phyloP scores from a whole-genome alignment of 2,113 vertebrate genomes.

The Daubentonia madagascariensis region DNA sequence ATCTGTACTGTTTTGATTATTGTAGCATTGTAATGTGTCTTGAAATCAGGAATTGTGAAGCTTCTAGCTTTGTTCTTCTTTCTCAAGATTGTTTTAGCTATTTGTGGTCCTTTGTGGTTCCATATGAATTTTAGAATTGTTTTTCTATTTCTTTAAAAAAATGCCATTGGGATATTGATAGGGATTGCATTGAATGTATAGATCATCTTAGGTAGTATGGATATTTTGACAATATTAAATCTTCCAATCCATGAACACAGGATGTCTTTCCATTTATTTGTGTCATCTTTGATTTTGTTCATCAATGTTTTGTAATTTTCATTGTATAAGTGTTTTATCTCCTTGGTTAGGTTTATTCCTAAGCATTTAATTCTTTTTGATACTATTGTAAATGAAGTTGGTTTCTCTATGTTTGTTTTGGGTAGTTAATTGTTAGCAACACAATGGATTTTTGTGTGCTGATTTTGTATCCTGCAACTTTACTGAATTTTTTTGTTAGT shows the following conservation, averaged over 20 bases:
- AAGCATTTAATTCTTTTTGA: not conserved
- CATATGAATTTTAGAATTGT: not conserved
- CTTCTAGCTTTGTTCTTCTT: not conserved
- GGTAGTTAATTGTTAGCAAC: not conserved
- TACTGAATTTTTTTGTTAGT: not conserved
- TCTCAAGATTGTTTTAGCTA: not conserved
- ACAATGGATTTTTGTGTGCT: not conserved
- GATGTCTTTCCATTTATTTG: not conserved
- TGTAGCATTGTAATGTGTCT: not conserved
- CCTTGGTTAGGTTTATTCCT: not conserved
- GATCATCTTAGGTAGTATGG: not conserved
- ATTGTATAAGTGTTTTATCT: not conserved
- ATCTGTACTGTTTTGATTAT: not conserved
- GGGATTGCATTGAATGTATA: not conserved
- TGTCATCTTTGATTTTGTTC: not conserved
- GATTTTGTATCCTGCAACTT: not conserved
- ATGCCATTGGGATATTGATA: not conserved
- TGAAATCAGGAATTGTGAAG: not conserved
- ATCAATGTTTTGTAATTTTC: not conserved
- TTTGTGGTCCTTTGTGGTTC: not conserved
- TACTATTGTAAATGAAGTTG: not conserved
- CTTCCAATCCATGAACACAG: not conserved
- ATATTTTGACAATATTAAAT: no score
- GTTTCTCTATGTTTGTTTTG: not conserved
- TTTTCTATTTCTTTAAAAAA: not conserved